Conservation (phyloP, 2,113 vertebrate genomes). For the Halcyon senegalensis region DNA sequence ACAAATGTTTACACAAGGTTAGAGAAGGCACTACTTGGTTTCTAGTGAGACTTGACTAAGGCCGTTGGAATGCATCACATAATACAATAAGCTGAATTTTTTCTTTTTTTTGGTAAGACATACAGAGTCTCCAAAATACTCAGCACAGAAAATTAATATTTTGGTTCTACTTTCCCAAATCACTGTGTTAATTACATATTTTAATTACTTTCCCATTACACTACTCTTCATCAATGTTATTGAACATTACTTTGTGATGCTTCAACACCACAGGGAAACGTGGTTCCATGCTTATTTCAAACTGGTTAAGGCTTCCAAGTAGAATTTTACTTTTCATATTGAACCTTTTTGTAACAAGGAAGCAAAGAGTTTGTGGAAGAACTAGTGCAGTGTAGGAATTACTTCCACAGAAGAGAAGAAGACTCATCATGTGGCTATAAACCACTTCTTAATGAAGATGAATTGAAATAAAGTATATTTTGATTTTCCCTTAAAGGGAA, state of each 20-base stretch:
- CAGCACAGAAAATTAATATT: background rate
- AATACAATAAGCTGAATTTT: background rate
- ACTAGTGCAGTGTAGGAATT: background rate
- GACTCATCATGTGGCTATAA: background rate
- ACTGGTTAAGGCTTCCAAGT: background rate
- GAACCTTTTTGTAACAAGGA: background rate
- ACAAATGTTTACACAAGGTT: background rate
- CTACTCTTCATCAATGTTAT: background rate
- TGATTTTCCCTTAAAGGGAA: background rate
- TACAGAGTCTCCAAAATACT: background rate
- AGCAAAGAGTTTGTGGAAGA: background rate
- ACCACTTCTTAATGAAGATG: background rate
- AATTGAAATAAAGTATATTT: background rate
- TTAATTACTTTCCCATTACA: background rate
- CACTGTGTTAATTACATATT: background rate
- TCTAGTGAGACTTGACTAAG: background rate
- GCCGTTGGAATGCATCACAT: background rate
- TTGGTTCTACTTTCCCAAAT: background rate
- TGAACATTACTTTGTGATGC: background rate
- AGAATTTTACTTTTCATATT: background rate
- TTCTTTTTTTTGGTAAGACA: background rate
- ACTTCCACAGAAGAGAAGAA: background rate
- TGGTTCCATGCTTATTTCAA: background rate
- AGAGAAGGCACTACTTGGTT: background rate
- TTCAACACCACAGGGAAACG: background rate